Conservation (phyloP, 2,797 vertebrate genomes). For the Hoplostethus atlanticus region DNA sequence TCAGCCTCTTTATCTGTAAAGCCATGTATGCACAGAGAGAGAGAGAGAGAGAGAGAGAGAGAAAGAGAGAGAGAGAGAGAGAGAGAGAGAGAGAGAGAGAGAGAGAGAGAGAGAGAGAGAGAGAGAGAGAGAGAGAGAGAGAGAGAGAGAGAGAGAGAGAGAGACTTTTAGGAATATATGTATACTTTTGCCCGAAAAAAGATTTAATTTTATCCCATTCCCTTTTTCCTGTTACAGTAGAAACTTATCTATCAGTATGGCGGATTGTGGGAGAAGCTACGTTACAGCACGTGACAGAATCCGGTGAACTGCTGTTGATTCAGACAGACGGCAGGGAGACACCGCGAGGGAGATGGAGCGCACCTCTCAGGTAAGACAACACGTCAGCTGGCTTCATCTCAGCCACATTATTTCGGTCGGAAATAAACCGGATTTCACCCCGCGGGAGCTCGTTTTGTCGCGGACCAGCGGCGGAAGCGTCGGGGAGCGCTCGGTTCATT, state of each 20-base stretch:
- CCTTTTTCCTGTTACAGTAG: too few species aligned
- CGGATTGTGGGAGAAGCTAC: slow-evolving; percentile 23
- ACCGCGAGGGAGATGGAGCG: slow-evolving; percentile 4
- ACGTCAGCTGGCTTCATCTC: background rate
- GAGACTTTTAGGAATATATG: background rate
- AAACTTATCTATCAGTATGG: too few species aligned
- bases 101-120: background rate
- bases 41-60: background rate
- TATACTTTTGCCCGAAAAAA: background rate
- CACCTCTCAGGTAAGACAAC: slow-evolving; percentile 40
- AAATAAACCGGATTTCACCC: rapidly evolving
- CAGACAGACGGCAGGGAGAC: background rate
- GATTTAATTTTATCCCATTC: too few species aligned
- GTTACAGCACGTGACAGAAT: slow-evolving; percentile 19
- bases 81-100: background rate
- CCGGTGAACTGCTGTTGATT: slow-evolving; percentile 14
- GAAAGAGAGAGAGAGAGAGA: background rate
- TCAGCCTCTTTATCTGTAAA: background rate
- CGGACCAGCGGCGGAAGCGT: background rate
- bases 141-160: background rate
- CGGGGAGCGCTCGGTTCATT: background rate
- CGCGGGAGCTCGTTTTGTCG: background rate
- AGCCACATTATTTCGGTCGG: background rate
- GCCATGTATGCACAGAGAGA: background rate
- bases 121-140: background rate